Evolutionary conservation across 2,113 vertebrate species (phyloP), one percentile per base, ranked within the genome.

Genomic region (Upupa epops): DNA sequence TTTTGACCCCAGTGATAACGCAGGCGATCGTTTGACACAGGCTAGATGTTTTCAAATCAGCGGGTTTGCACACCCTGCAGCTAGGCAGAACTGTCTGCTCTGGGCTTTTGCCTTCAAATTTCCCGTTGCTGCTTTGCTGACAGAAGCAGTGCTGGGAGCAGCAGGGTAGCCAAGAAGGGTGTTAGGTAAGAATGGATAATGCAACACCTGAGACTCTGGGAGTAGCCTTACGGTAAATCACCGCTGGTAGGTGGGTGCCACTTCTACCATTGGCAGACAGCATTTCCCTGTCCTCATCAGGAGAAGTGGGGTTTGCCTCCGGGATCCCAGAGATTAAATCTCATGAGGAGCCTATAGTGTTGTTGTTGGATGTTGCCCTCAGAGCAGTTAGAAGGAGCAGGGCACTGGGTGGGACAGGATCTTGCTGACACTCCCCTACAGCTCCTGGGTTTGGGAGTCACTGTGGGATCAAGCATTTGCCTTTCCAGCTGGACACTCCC

Each of bases 401-500:
- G 70, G 36, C 24, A 9, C 1, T 75, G 92, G 82, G 94, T 92
- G 87, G 94, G 87, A 89, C 87, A 89, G 74, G 75, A 92, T 82
- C 77, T 87, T 74, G 42, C 42, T 55, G 71, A 66, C 64, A 60
- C 83, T 84, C 86, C 88, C 86, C n/a, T 85, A 5, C 32, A 48
- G 65, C 69, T 88, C 92, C 83, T 54, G 85, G 71, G 72, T 48
- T 69, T 94, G 90, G 88, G 89, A 88, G 69, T 92, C 24, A 0
- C 90, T 86, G 94, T 88, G 92, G 84, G 65, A 89, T 87, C 66
- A 72, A 66, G 70, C 8, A 29, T 82, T 85, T 32, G 66, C 59
- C 55, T 79, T 93, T 91, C 91, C 89, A 94, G 81, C 81, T 11
- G 26, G 92, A 90, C 90, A 84, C 88, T 93, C 92, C 86, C 86